A percentile compares a stretch with the other conserved stretches of the same genome.
Evolutionary conservation across 1,140 invertebrate genomes (phyloP).

Genomic region (Steinernema feltiae): DNA sequence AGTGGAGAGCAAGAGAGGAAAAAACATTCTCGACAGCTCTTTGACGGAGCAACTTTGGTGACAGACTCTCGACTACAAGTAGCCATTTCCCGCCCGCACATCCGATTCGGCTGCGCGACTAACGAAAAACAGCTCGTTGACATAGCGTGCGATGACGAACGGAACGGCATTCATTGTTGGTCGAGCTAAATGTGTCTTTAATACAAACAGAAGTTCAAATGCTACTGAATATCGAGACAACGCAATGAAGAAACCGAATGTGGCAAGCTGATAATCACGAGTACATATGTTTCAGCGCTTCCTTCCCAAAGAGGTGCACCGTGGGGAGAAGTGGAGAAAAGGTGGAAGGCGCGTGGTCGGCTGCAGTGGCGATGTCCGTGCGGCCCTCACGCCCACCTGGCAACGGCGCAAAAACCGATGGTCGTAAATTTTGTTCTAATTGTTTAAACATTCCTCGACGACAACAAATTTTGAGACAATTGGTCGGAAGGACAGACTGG

Average conservation of each 20-base stretch:
- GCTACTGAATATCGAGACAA: no score
- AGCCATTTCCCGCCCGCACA: background rate
- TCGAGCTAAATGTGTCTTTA: background rate
- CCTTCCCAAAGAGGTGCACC: background rate
- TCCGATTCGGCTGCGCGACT: background rate
- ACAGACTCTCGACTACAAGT: background rate
- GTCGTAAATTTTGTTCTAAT: background rate
- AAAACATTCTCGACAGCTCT: background rate
- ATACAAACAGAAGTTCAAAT: no score
- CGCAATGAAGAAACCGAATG: no score
- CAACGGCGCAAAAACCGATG: background rate
- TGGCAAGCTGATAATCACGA: no score
- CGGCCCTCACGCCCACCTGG: background rate
- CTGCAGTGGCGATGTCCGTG: background rate
- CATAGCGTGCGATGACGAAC: background rate
- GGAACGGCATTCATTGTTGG: no score
- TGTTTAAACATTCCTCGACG: background rate
- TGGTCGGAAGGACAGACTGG: no score
- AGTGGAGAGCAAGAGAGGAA: constrained; percentile 20
- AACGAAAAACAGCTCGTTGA: background rate
- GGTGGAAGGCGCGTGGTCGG: no score
- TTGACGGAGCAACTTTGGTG: no score
- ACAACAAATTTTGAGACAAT: no score
- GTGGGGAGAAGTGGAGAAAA: background rate
- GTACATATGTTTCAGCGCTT: background rate